Evolutionary conservation across 1,140 invertebrate genomes (phyloP), one percentile per base, ranked within the genome.

Genomic region (Conopomorpha cramerella): DNA sequence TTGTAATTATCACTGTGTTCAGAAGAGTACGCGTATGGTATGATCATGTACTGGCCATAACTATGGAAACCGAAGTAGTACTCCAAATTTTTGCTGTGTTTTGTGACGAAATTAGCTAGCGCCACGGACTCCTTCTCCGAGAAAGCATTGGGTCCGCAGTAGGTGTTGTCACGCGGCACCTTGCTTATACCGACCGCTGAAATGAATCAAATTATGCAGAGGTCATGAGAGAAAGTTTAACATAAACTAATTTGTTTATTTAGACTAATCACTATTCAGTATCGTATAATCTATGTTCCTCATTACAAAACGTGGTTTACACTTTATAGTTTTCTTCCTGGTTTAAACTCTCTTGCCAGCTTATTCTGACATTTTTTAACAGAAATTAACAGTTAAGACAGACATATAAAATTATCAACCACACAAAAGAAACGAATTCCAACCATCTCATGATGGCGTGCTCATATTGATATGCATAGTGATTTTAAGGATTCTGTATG

Each of bases 61-160:
- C 64, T 52, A 39, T 81, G 79, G 11, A 84, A 60, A 2, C 80
- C 63, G 38, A 85, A 64, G 39, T 84, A 85, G 30, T 73, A 73
- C 10, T 64, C 60, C 1, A 87, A 49, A 8, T 43, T 43, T 0
- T 45, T 36, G n/a, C 31, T 39, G 16, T 55, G 49, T 1, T 34
- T 14, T 1, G 17, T 17, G 8, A 70, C 43, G 23, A 82, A 84
- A 10, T 84, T 55, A 6, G 79, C 60, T 1, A 91, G 55, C 1
- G 81, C 77, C 14, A 52, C 51, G 1, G 86, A 84, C 68, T 94
- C 92, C 0, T 80, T 74, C 62, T 93, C 92, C 0, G 89, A 91
- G 45, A 92, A 91, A 0, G 86, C 55, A 30, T 63, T 43, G 0
- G 78, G 55, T 0, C 92, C 91, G 31, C 83, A 84, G 51, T 85